phyloP scores from a whole-genome alignment of 1,140 invertebrate species.

The Drosophila melanogaster region Release_6_plus_ISO1_MT NC_004354.4:4501501-4502000 shows the following conservation, averaged over 20 bases:
- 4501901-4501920: slow-evolving; percentile 36
- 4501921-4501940: slow-evolving; percentile 53
- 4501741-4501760: too few relatives aligned
- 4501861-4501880: neutral
- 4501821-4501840: too few relatives aligned
- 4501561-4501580: slow-evolving; percentile 6
- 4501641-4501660: neutral
- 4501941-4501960: slow-evolving; percentile 28
- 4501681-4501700: too few relatives aligned
- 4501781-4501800: too few relatives aligned
- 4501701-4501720: too few relatives aligned
- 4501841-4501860: too few relatives aligned
- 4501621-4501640: slow-evolving; percentile 11
- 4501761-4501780: too few relatives aligned
- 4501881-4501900: slow-evolving; percentile 4
- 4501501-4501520: slow-evolving; percentile 80
- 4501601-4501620: slow-evolving; percentile 7
- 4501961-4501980: slow-evolving; percentile 14
- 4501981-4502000: slow-evolving; percentile 4
- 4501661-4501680: neutral
- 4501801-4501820: too few relatives aligned
- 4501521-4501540: slow-evolving; percentile 82
- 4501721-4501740: too few relatives aligned
- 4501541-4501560: slow-evolving; percentile 66
- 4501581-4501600: neutral